These are phyloP conservation scores for Scotopteryx bipunctaria DNA, from an alignment of 2,888 invertebrate species.

Conservation along the genomic window DNA sequence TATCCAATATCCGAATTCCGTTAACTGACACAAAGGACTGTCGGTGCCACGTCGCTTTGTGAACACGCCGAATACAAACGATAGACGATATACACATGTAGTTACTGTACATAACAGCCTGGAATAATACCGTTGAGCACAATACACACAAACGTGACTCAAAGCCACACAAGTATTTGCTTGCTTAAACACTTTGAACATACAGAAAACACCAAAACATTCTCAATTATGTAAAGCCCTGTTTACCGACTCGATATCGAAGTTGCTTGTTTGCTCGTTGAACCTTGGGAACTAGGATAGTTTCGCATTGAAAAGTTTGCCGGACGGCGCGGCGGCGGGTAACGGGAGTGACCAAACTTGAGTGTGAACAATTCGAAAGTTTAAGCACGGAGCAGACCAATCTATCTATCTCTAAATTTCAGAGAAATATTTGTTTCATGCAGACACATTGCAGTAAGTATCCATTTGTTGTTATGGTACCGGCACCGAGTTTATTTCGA, in stretches of 20 bases:
- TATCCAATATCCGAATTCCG: constrained; percentile 77
- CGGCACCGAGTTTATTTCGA: no score
- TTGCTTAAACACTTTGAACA: constrained; percentile 21
- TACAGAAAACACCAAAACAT: constrained; percentile 47
- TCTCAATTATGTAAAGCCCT: constrained; percentile 57
- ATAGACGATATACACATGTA: constrained; percentile 25
- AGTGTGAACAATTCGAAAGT: constrained; percentile 64
- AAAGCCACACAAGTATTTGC: constrained; percentile 39
- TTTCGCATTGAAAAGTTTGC: constrained; percentile 65
- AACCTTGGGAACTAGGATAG: constrained; percentile 67
- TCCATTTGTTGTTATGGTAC: no score
- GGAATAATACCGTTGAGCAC: constrained; percentile 25
- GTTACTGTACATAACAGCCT: constrained; percentile 21
- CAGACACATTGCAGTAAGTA: background rate
- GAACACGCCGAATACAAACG: constrained; percentile 46
- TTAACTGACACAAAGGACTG: constrained; percentile 73
- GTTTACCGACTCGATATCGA: constrained; percentile 43
- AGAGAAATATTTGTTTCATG: background rate
- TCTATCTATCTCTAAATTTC: background rate
- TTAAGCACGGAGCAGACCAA: constrained; percentile 47
- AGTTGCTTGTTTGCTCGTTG: constrained; percentile 43
- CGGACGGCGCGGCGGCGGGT: constrained; percentile 50
- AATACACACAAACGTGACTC: constrained; percentile 48
- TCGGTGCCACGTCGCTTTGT: constrained; percentile 64
- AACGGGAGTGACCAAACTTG: constrained; percentile 66